Base-by-base conservation (phyloP, 2,113 vertebrate genomes). In the Gavia stellata region DNA sequence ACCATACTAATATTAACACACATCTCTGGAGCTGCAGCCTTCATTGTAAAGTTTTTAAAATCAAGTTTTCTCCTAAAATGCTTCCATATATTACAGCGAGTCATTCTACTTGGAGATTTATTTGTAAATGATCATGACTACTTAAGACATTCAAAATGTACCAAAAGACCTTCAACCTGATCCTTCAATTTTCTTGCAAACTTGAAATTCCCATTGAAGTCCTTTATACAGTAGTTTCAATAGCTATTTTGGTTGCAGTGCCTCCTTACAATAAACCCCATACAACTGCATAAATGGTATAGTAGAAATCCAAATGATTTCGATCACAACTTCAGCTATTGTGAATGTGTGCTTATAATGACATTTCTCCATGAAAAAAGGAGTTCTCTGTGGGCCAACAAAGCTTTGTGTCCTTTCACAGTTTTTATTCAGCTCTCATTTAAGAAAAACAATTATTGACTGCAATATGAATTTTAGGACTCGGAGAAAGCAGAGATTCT, bases 351-450 rank as follows among this genome's bases (percentile, higher is more conserved):
- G 62, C 78, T 91, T 80, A 44, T 28, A 95, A 96, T 94, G 95
- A 95, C 95, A 84, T 93, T 96, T 73, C 67, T 93, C 84, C 67
- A 24, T 36, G 67, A 91, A 92, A 83, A 95, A 91, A 63, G 24
- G n/a, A 90, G 78, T 70, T 85, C 74, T 55, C 81, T 86, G 95
- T 97, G 95, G 96, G 71, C 95, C 97, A 97, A 96, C 94, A 97
- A 86, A 90, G 87, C 93, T 94, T 94, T 92, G 81, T 82, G 73
- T 82, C 59, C 81, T 92, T 96, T 95, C 95, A 92, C 52, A 86
- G 84, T 86, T 93, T 92, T 93, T 79, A 94, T 83, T 96, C 87
- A 95, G 91, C 38, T 38, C 29, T 77, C 58, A 53, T 77, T 89
- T 93, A 95, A 88, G 78, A 89, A 93, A 93, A 96, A 92, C 91